Conservation (phyloP, 2,113 vertebrate genomes). For the Cathartes aura region DNA sequence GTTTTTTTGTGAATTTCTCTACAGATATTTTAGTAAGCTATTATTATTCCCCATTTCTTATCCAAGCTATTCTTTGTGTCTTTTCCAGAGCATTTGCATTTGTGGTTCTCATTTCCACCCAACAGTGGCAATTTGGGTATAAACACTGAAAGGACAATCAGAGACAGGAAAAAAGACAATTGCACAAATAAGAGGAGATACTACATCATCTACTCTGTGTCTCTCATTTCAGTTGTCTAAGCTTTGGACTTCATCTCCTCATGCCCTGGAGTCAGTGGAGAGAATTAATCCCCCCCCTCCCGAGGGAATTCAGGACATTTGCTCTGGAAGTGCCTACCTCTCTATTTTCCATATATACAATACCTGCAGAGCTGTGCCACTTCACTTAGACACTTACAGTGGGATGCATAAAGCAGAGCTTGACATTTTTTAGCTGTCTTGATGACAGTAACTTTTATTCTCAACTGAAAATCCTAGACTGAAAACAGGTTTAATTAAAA, state of each 20-base stretch:
- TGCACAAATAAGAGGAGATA: not conserved
- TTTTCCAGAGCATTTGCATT: not conserved
- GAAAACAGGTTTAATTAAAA: constrained; percentile 71
- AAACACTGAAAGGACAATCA: not conserved
- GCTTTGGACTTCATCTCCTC: not conserved
- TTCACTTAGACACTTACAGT: not conserved
- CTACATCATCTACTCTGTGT: not conserved
- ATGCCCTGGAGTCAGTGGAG: not conserved
- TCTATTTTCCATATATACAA: not conserved
- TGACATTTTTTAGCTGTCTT: constrained; percentile 30
- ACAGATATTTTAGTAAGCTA: not conserved
- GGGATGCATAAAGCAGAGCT: not conserved
- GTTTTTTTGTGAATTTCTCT: not conserved
- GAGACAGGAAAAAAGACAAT: not conserved
- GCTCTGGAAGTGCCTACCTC: not conserved
- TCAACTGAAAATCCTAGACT: constrained; percentile 11
- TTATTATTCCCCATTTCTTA: not conserved
- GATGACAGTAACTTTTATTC: constrained; percentile 37
- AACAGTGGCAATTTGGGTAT: not conserved
- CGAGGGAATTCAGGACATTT: not conserved
- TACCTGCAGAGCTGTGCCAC: not conserved
- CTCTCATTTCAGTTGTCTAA: not conserved
- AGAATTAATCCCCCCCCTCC: not conserved
- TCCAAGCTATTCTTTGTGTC: not conserved
- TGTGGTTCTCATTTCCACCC: not conserved